These are phyloP conservation scores for Rhaphigaster nebulosa DNA, from an alignment of 2,888 invertebrate species.

Conservation along the genomic window DNA sequence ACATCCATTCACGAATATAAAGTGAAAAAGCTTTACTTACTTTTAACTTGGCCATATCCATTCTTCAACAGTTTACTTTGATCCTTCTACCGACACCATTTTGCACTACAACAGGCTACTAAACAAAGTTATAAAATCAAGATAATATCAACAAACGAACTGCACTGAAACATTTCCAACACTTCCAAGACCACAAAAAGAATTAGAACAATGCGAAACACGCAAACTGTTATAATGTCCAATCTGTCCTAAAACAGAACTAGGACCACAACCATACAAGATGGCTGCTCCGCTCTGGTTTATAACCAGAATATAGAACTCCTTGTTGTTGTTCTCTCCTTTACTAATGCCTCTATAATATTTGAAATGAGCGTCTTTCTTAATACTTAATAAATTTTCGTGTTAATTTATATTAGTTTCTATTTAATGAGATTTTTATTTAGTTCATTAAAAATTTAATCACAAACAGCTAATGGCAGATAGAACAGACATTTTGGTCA, in stretches of 20 bases:
- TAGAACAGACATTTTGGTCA: not conserved
- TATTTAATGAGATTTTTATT: not conserved
- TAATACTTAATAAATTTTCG: not conserved
- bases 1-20: not conserved
- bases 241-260: not conserved
- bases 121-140: not conserved
- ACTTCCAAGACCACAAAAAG: not conserved
- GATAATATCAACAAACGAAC: not conserved
- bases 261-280: not conserved
- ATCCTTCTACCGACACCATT: conserved; percentile 9
- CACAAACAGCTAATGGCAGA: not conserved
- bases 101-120: not conserved
- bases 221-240: not conserved
- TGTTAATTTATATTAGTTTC: not conserved
- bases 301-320: conserved; percentile 46
- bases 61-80: conserved; percentile 1
- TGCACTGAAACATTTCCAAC: not conserved
- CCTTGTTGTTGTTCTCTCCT: conserved; percentile 13
- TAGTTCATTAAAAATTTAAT: not conserved
- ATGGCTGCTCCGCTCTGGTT: conserved; percentile 15
- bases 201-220: not conserved
- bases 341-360: not conserved
- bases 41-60: not conserved
- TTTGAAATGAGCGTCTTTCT: not conserved
- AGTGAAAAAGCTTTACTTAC: not conserved